Base-by-base conservation (phyloP, 2,797 vertebrate genomes). In the Ataeniobius toweri region DNA sequence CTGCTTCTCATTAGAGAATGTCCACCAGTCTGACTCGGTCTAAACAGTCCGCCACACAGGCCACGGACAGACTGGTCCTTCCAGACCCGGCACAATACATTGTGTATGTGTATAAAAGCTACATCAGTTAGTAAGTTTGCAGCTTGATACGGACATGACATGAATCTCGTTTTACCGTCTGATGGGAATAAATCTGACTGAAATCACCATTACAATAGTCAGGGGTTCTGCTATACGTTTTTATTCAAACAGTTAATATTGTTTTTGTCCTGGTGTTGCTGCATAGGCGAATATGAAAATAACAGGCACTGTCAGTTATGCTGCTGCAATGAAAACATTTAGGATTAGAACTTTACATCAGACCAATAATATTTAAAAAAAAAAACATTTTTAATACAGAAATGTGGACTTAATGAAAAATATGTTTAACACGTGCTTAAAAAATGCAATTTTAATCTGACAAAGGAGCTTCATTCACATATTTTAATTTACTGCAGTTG, bases 1-100 rank as follows among this genome's bases (percentile, higher is more conserved):
- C 95, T 96, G 95, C 94, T 96, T 96, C 94, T 94, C 93, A 95
- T 95, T 96, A 96, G 91, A 89, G 91, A 82, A 86, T 89, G 93
- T 94, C 93, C 93, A 91, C 84, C 86, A 50, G 51, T 83, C 84
- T 73, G 86, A 85, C 85, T 74, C 18, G 59, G 78, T 78, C 82
- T 90, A 88, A 91, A 83, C 63, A 84, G 85, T 84, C 84, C 85
- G 50, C 85, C 92, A 85, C 85, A 85, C 89, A 83, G 80, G 73
- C 78, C 90, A 87, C 73, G 56, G 80, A 86, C 53, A 48, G 81
- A 80, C 80, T 5, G 75, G 71, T 51, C 76, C 44, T 36, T 75
- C 80, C 73, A 79, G 81, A 81, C 59, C 28, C 77, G 36, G 73
- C 31, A 24, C 77, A 77, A 75, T 5, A n/a, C 18, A 6, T 1